Evolutionary conservation across 2,888 invertebrate species (phyloP), one percentile per base, ranked within the genome.

Genomic region (Operophtera brumata): DNA sequence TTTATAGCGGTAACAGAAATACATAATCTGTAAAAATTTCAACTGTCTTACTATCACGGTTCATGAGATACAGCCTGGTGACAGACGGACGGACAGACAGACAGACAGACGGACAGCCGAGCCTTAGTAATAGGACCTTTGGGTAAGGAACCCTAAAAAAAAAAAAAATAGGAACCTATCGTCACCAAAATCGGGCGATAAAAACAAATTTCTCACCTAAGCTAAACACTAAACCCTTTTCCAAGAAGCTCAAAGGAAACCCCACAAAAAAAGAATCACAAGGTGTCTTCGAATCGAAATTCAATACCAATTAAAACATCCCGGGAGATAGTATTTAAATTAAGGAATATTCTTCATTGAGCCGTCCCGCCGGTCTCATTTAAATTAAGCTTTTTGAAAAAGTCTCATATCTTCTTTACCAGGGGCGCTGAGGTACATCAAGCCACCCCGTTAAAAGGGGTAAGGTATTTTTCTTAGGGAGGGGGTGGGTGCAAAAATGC

Each of bases 331-430:
- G 80, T 85, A 87, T 88, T 86, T 84, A 87, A 89, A 88, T 88
- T 86, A 87, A 84, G 80, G 84, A 84, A 87, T 85, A 87, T 85
- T 82, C 82, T 48, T 75, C 84, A 87, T 87, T 86, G 85, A 86
- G 86, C 74, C 81, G 80, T 86, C 80, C 80, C 84, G 59, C 75
- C 79, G 77, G 82, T 70, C 87, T 89, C 86, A 87, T 90, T 89
- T 89, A 89, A 90, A 90, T 90, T 89, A 90, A 88, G 90, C 88
- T 87, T 89, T 86, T 85, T 85, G 85, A 88, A 87, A 89, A 89
- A 88, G 81, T 86, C 89, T 86, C 89, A 90, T 89, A 90, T 90
- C 89, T 89, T 86, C 86, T 86, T 88, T 85, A 84, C 78, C 84
- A 81, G 84, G 76, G 86, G 86, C 84, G 78, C 77, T 77, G 61